Evolutionary conservation across 2,888 invertebrate genomes (phyloP), one percentile per base, ranked within the genome.

Genomic region (Caenorhabditis uteleia): DNA sequence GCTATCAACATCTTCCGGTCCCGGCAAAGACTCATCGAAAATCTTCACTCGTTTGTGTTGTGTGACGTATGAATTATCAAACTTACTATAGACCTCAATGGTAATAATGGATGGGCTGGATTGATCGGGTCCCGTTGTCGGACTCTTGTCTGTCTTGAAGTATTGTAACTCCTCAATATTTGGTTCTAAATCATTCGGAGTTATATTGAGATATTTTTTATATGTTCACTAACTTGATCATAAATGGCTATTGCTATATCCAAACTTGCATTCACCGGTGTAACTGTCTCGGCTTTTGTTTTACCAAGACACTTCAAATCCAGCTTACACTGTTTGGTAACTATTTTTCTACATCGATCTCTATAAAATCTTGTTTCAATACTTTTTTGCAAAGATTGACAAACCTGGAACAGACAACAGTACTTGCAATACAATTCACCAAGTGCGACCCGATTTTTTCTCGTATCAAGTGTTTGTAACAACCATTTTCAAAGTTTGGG

Each of bases 361-460:
- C 73, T 73, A 39, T 29, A 64, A 54, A 49, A 21, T 54, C 34
- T 27, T 16, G 6, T 23, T 18, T 5, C n/a, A 3, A 16, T 46
- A 4, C 16, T 25, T 33, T n/a, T n/a, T 45, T 3, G 20, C 12
- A n/a, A 10, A 2, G 23, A 20, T 18, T 39, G 14, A 6, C 21
- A 39, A 34, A 68, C 71, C 68, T 58, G 12, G 65, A 53, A n/a
- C 71, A 71, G n/a, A 71, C 71, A 3, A 71, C 66, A 34, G 56
- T 43, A 45, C 59, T 71, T 2, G 71, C 71, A 0, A 44, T 47
- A 54, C 71, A 71, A 10, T 44, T 50, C 3, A 26, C 12, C 2
- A 71, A 27, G 51, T 71, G 71, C 4, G 7, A 5, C 5, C 34
- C 2, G 0, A 68, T 39, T 27, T 57, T 51, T 3, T 56, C 58